phyloP scores from a whole-genome alignment of 2,888 invertebrate species.

The Ceraclea dissimilis region DNA sequence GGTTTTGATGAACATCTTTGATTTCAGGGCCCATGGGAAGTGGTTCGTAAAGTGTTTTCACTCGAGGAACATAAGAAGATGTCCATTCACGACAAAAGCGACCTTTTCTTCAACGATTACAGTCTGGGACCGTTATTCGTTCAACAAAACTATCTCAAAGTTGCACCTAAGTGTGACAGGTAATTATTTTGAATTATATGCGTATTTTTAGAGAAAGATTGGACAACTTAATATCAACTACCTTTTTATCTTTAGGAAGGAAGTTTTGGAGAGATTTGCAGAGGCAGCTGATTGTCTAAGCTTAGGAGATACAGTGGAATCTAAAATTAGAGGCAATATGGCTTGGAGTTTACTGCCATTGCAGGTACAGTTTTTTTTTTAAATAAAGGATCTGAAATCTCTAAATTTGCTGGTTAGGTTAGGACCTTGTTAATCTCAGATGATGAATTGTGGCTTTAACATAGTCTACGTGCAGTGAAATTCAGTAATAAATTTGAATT shows the following conservation, averaged over 20 bases:
- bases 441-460: too few relatives aligned
- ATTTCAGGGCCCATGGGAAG: conserved; percentile 85
- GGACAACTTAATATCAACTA: too few relatives aligned
- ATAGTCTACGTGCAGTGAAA: too few relatives aligned
- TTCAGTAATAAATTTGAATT: too few relatives aligned
- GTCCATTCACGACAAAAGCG: conserved; percentile 73
- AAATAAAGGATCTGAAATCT: too few relatives aligned
- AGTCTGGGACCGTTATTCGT: conserved; percentile 93
- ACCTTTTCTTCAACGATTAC: conserved; percentile 96
- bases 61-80: conserved; percentile 69
- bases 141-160: conserved; percentile 90
- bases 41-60: conserved; percentile 80
- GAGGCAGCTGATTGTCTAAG: conserved; percentile 79
- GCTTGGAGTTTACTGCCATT: conserved; percentile 84
- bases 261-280: conserved; percentile 64
- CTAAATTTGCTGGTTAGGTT: too few relatives aligned
- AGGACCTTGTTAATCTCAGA: too few relatives aligned
- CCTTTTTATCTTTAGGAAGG: conserved; percentile 41
- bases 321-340: conserved; percentile 67
- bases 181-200: conserved; percentile 34
- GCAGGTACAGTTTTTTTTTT: conserved; percentile 37
- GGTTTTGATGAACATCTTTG: too few relatives aligned
- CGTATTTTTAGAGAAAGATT: too few relatives aligned
- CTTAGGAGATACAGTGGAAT: conserved; percentile 78
- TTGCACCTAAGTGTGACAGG: conserved; percentile 68